Conservation (phyloP, 2,797 vertebrate genomes). For the Scarus forsteni region DNA sequence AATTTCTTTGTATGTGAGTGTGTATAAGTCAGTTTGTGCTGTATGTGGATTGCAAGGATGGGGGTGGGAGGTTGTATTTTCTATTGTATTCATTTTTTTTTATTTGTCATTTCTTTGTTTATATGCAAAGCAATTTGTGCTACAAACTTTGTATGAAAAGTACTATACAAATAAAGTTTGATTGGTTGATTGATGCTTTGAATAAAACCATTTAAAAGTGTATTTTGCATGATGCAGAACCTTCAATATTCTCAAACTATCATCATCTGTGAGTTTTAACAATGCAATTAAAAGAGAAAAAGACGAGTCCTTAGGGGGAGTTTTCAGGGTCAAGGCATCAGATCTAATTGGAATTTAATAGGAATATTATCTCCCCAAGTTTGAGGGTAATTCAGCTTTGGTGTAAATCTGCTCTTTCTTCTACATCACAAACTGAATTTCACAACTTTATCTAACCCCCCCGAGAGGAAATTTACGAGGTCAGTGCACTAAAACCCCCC, state of each 20-base stretch:
- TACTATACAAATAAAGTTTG: no score
- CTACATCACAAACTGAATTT: constrained; percentile 38
- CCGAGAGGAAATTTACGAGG: constrained; percentile 49
- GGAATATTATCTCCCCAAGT: constrained; percentile 28
- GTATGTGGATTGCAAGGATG: no score
- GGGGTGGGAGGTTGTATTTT: no score
- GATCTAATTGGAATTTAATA: constrained; percentile 65
- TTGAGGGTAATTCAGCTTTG: background rate
- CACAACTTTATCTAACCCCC: constrained; percentile 63
- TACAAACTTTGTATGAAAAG: no score
- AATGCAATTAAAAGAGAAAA: constrained; percentile 56
- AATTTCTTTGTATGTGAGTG: no score
- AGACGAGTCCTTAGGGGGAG: constrained; percentile 41
- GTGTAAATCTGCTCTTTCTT: background rate
- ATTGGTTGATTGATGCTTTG: no score
- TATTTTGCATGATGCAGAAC: no score
- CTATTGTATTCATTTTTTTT: no score
- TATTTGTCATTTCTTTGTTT: no score
- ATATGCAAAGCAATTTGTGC: no score
- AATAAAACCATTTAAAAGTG: no score
- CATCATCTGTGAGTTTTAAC: constrained; percentile 61
- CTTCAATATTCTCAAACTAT: constrained; percentile 20
- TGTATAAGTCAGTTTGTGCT: no score
- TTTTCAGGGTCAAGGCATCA: constrained; percentile 58
- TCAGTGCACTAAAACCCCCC: constrained; percentile 35